These are phyloP conservation scores for Parazoanthus darwini DNA, from an alignment of 92 coral and sea anemone species.

Conservation along the genomic window DNA sequence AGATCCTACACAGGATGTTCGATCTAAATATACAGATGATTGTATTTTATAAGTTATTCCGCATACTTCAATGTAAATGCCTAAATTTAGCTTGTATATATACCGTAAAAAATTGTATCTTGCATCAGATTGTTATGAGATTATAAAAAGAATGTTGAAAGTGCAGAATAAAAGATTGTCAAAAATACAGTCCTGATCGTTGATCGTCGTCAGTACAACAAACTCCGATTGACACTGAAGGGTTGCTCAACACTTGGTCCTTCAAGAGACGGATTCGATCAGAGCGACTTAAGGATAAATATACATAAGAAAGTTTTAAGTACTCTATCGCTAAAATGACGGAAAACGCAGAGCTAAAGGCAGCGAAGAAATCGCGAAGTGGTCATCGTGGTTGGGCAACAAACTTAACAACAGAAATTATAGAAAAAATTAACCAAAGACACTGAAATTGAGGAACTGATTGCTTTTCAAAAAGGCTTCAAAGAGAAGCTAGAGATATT, in stretches of 20 bases:
- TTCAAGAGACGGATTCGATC: too few species aligned
- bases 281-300: too few species aligned
- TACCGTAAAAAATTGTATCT: too few species aligned
- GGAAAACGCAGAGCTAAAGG: constrained; percentile 13
- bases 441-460: too few species aligned
- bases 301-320: too few species aligned
- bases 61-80: too few species aligned
- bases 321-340: not conserved
- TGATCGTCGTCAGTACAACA: constrained; percentile 11
- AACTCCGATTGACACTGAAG: constrained; percentile 12
- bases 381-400: constrained; percentile 7
- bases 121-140: not conserved
- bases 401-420: not conserved
- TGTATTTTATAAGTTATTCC: too few species aligned
- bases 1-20: not conserved
- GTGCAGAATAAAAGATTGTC: not conserved
- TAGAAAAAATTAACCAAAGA: not conserved
- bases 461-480: not conserved
- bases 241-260: constrained; percentile 1
- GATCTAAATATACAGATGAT: not conserved
- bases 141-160: not conserved
- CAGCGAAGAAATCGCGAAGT: not conserved
- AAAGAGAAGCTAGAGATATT: not conserved
- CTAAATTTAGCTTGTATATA: too few species aligned
- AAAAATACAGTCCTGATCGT: constrained; percentile 21